These are phyloP conservation scores for Andrena bicolor DNA, from an alignment of 2,888 invertebrate species.

Conservation along the genomic window DNA sequence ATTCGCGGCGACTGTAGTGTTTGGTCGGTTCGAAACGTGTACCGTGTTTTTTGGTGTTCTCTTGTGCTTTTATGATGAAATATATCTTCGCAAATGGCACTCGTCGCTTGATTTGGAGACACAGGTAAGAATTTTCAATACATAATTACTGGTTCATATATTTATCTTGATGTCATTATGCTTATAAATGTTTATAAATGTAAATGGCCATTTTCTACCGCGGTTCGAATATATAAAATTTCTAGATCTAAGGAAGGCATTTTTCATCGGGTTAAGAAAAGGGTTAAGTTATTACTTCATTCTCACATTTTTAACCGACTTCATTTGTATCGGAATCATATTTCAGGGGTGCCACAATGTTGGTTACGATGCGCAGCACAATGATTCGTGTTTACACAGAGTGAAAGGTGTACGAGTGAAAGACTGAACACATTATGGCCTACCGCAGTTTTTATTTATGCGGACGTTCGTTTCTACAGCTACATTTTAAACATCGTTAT, in stretches of 20 bases:
- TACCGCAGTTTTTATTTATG: conserved; percentile 75
- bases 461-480: conserved; percentile 70
- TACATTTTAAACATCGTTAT: conserved; percentile 61
- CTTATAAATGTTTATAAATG: too few relatives aligned
- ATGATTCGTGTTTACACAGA: conserved; percentile 26
- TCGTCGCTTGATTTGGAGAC: too few relatives aligned
- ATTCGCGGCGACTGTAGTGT: background rate
- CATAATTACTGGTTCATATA: too few relatives aligned
- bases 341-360: conserved; percentile 5
- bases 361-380: background rate
- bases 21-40: background rate
- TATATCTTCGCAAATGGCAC: background rate
- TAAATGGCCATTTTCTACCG: background rate
- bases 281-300: conserved; percentile 2
- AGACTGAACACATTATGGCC: conserved; percentile 66
- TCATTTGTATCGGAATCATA: background rate
- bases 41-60: background rate
- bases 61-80: background rate
- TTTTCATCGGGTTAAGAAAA: background rate
- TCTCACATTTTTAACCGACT: background rate
- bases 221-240: background rate
- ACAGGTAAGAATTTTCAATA: too few relatives aligned
- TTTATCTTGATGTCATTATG: too few relatives aligned
- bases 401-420: conserved; percentile 55
- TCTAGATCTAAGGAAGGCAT: background rate